Evolutionary conservation across 2,888 invertebrate species (phyloP).

Genomic region (Thereva unica): DNA sequence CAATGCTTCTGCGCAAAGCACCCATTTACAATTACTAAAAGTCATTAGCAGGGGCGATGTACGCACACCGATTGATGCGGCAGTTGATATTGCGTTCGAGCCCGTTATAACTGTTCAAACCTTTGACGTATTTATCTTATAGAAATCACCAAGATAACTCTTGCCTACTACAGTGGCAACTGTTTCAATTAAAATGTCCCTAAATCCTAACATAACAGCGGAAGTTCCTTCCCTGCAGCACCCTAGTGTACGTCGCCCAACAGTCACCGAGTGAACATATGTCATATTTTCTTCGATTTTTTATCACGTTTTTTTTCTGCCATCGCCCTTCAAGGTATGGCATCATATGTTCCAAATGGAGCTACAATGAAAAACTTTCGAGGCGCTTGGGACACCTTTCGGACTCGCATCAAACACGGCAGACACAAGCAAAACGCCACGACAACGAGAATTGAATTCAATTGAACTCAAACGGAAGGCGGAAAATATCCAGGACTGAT

Average conservation of each 20-base stretch:
- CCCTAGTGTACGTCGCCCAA: neutral
- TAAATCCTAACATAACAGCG: no score
- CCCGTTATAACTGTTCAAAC: no score
- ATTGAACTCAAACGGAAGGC: constrained; percentile 40
- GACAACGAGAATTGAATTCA: constrained; percentile 39
- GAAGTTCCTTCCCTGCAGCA: no score
- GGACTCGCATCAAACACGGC: neutral
- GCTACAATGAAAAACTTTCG: constrained; percentile 8
- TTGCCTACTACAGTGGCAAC: no score
- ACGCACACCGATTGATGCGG: no score
- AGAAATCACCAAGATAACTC: no score
- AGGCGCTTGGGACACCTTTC: constrained; percentile 23
- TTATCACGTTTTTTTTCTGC: constrained; percentile 10
- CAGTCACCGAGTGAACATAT: constrained; percentile 4
- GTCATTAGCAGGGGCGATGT: no score
- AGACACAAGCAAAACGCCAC: constrained; percentile 10
- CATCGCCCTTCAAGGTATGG: neutral
- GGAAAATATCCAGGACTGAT: constrained; percentile 37
- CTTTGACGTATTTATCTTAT: no score
- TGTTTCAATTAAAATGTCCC: no score
- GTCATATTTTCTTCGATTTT: constrained; percentile 2
- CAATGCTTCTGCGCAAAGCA: no score
- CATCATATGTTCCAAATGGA: neutral
- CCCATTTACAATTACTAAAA: no score
- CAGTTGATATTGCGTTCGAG: no score